Base-by-base conservation (phyloP, 2,113 vertebrate genomes). In the Heterochromis multidens region DNA sequence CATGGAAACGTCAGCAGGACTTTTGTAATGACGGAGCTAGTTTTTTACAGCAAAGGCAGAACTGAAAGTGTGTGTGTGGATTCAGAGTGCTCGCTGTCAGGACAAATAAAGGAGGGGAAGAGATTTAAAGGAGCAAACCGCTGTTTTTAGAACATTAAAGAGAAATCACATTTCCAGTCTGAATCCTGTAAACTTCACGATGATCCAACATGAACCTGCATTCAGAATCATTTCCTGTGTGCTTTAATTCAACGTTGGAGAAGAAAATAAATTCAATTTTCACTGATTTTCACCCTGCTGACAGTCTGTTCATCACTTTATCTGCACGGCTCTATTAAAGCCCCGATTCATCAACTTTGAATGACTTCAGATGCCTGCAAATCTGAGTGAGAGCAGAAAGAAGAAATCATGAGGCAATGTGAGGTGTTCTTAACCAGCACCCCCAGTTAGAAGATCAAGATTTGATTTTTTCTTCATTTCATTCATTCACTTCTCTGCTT, bases 11-110 rank as follows among this genome's bases (percentile, higher is more conserved):
- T 70, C 65, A 70, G 40, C 65, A 46, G 65, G 65, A 70, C 4
- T 37, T 70, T 46, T 70, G 23, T 46, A 0, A 63, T 37, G 33
- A 63, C 0, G 8, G 63, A 46, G 65, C 37, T 70, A 0, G 0
- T 46, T 46, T 46, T 70, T 70, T 27, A 46, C 65, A 70, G 65
- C 40, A 46, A 40, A 35, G 46, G 37, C 46, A 46, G 37, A 35
- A 67, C 23, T 49, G 5, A 70, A 27, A 70, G 40, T 70, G 40
- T 46, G 40, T 70, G 65, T 65, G 62, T 0, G 37, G n/a, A 43
- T 67, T 1, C n/a, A 25, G 35, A 67, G 62, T 0, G 11, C 5
- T 65, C 0, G 21, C 62, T 65, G 62, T 40, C 62, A 23, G 63
- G 13, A 67, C n/a, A 67, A 17, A 43, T n/a, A 67, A 43, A 67